These are phyloP conservation scores for Crepidodera aurea DNA, from an alignment of 2,888 invertebrate genomes.

Conservation along the genomic window DNA sequence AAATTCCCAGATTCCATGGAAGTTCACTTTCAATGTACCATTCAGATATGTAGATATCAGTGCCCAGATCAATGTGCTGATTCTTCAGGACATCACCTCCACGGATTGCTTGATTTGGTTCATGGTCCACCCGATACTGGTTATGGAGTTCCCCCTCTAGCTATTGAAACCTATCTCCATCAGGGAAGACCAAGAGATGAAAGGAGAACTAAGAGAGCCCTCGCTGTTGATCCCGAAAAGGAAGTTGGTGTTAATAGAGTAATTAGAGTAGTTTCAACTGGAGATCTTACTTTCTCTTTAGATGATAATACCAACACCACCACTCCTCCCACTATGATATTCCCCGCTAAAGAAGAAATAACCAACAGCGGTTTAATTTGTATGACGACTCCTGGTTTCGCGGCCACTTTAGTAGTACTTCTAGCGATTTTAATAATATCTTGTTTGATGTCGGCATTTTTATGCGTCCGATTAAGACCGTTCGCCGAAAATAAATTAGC, in stretches of 20 bases:
- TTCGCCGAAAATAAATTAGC: slow-evolving; percentile 64
- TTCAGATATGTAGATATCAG: slow-evolving; percentile 91
- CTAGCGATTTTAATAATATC: slow-evolving; percentile 84
- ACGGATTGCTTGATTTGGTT: slow-evolving; percentile 66
- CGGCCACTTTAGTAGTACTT: slow-evolving; percentile 83
- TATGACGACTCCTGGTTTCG: slow-evolving; percentile 94
- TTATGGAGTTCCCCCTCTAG: slow-evolving; percentile 74
- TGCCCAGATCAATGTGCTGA: slow-evolving; percentile 90
- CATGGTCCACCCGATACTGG: slow-evolving; percentile 65
- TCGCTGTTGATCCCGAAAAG: slow-evolving; percentile 69
- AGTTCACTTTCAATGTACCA: slow-evolving; percentile 94
- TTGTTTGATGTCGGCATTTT: slow-evolving; percentile 84
- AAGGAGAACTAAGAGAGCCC: slow-evolving; percentile 72
- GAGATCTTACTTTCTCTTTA: slow-evolving; percentile 85
- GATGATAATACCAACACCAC: slow-evolving; percentile 72
- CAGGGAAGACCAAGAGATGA: slow-evolving; percentile 78
- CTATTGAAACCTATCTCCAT: slow-evolving; percentile 71
- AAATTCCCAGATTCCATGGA: slow-evolving; percentile 97
- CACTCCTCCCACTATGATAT: slow-evolving; percentile 72
- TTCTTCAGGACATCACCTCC: slow-evolving; percentile 43
- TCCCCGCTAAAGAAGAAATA: slow-evolving; percentile 71
- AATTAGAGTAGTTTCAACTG: slow-evolving; percentile 90
- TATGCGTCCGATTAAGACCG: slow-evolving; percentile 82
- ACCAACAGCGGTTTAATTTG: slow-evolving; percentile 74
- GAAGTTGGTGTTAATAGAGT: slow-evolving; percentile 87